Conservation (phyloP, 1,140 invertebrate genomes). For the Eubasilissa regina region DNA sequence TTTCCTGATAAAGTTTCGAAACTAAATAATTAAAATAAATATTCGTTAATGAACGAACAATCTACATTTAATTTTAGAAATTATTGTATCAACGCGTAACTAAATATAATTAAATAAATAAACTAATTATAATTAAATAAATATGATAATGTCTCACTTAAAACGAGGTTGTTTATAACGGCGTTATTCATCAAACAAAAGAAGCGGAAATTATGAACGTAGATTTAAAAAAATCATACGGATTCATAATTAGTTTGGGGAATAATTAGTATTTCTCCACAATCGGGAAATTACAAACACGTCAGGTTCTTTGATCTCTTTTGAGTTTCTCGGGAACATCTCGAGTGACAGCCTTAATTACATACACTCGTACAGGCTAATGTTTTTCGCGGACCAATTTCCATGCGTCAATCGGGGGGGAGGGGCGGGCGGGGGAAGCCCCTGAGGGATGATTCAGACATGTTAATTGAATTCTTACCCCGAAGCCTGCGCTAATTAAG, state of each 20-base stretch:
- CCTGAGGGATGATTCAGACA: constrained; percentile 50
- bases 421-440: constrained; percentile 19
- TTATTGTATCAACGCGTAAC: no score
- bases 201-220: no score
- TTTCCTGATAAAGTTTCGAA: no score
- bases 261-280: background rate
- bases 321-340: constrained; percentile 32
- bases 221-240: no score
- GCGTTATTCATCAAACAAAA: no score
- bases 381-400: constrained; percentile 52
- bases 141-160: background rate
- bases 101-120: no score
- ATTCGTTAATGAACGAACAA: no score
- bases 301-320: constrained; percentile 47
- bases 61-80: no score
- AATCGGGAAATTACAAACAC: constrained; percentile 31
- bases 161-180: no score
- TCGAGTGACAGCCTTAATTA: constrained; percentile 46
- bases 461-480: constrained; percentile 60
- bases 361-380: constrained; percentile 21
- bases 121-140: no score
- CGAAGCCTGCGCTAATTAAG: constrained; percentile 53
- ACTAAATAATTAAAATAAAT: no score
- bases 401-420: constrained; percentile 44
- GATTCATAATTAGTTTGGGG: no score